These are phyloP conservation scores for Drosophila leontia DNA, from an alignment of 1,140 invertebrate genomes.

Conservation along the genomic window DNA sequence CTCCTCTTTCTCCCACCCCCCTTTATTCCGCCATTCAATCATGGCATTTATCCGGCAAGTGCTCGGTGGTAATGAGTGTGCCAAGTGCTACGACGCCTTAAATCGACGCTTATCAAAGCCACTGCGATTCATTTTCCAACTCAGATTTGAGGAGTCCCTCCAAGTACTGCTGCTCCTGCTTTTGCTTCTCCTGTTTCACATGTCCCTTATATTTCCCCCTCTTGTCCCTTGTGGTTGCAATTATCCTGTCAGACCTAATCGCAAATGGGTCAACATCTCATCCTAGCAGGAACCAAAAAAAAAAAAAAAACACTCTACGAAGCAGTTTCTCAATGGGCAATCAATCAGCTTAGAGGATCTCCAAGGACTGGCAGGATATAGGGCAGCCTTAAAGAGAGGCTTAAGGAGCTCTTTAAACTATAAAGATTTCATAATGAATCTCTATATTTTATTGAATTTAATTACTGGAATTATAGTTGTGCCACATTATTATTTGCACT, in stretches of 20 bases:
- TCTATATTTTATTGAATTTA: not conserved
- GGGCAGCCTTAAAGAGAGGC: not conserved
- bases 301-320: conserved; percentile 6
- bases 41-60: conserved; percentile 60
- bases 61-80: conserved; percentile 59
- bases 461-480: not conserved
- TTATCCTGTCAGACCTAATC: conserved; percentile 35
- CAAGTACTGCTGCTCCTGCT: not conserved
- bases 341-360: conserved; percentile 18
- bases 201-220: no score
- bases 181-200: not conserved
- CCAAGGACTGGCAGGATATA: not conserved
- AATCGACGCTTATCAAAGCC: conserved; percentile 63
- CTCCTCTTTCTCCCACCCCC: not conserved
- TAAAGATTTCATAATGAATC: not conserved
- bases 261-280: conserved; percentile 31
- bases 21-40: conserved; percentile 58
- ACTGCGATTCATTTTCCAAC: conserved; percentile 27
- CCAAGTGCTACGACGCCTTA: conserved; percentile 59
- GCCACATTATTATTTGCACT: not conserved
- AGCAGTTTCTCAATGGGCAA: conserved; percentile 15
- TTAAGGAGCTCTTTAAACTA: not conserved
- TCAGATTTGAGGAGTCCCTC: conserved; percentile 7
- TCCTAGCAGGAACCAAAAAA: not conserved
- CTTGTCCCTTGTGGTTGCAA: conserved; percentile 1